These are phyloP conservation scores for Trypoxylus dichotomus DNA, from an alignment of 1,140 invertebrate genomes.

Conservation along the genomic window DNA sequence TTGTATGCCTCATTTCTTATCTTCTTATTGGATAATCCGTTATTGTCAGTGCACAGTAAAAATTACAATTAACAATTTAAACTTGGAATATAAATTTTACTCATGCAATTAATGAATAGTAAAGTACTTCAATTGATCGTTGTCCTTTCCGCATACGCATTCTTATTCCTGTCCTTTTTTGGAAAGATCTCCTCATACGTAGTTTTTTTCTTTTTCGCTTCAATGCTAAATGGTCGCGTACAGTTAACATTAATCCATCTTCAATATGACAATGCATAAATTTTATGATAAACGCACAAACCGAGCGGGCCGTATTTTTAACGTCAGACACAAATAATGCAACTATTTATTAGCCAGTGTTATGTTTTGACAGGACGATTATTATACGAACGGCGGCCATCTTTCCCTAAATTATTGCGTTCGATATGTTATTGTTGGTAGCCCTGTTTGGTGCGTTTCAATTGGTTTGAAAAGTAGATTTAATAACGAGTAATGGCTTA, in stretches of 20 bases:
- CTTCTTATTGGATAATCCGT: too few species aligned
- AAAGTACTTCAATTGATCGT: too few species aligned
- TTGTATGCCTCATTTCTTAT: too few species aligned
- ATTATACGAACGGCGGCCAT: conserved; percentile 30
- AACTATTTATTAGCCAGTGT: conserved; percentile 32
- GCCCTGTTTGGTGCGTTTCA: background rate
- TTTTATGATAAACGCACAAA: background rate
- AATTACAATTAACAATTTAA: too few species aligned
- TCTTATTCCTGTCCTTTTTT: background rate
- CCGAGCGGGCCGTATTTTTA: background rate
- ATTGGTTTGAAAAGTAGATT: background rate
- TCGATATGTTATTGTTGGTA: conserved; percentile 26
- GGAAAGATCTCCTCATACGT: background rate
- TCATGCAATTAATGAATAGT: too few species aligned
- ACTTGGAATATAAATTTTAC: too few species aligned
- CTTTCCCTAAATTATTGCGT: conserved; percentile 28
- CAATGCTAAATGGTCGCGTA: background rate
- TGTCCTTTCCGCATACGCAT: too few species aligned
- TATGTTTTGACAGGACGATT: conserved; percentile 36
- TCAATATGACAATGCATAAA: background rate
- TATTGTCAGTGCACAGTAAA: too few species aligned
- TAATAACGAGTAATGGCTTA: too few species aligned
- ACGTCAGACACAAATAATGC: conserved; percentile 31
- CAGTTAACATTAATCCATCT: background rate
- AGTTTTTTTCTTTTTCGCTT: background rate